phyloP scores from a whole-genome alignment of 23 tunicate genomes.

The Phallusia fumigata region DNA sequence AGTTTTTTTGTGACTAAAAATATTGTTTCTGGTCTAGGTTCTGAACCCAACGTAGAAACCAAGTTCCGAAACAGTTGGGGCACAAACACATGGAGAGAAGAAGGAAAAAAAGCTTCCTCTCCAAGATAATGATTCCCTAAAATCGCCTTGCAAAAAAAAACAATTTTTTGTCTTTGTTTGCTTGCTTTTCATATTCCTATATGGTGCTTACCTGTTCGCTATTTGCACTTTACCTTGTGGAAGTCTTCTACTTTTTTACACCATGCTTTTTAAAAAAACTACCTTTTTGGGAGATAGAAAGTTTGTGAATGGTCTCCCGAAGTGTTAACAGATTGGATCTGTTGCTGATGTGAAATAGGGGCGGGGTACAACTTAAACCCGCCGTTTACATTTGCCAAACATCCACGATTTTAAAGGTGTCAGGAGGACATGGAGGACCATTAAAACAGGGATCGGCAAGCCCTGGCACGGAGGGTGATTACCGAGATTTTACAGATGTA shows the following conservation, averaged over 20 bases:
- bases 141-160: neutral
- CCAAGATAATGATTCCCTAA: slow-evolving; percentile 30
- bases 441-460: too few species aligned
- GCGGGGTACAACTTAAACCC: too few species aligned
- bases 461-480: too few species aligned
- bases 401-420: too few species aligned
- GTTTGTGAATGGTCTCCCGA: too few species aligned
- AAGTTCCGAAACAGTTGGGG: slow-evolving; percentile 92
- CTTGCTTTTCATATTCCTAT: neutral
- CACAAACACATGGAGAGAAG: slow-evolving; percentile 92
- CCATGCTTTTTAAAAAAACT: too few species aligned
- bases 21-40: slow-evolving; percentile 24
- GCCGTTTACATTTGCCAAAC: too few species aligned
- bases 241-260: neutral
- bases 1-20: neutral
- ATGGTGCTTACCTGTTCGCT: neutral
- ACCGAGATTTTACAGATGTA: too few species aligned
- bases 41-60: slow-evolving; percentile 55
- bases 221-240: neutral
- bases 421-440: too few species aligned
- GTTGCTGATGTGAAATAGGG: too few species aligned
- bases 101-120: slow-evolving; percentile 68
- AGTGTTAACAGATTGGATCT: too few species aligned
- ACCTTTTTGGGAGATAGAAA: too few species aligned
- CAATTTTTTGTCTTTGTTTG: neutral